Percentiles rank a stretch among this genome's conserved stretches.
Conservation (phyloP, 2,888 invertebrate species). For the Pimpla rufipes region DNA sequence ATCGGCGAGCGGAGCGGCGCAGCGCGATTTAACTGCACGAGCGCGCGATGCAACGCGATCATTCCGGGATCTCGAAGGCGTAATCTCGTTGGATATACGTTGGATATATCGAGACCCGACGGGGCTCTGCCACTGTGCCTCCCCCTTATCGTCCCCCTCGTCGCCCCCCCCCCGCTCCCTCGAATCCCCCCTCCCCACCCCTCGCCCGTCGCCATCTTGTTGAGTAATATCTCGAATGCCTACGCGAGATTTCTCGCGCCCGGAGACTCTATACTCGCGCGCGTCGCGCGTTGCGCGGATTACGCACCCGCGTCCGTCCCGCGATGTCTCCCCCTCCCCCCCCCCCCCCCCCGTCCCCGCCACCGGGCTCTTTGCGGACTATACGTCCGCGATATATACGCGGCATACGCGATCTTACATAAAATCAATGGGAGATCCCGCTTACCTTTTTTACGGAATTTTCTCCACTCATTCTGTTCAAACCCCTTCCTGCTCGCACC, state of each 20-base stretch:
- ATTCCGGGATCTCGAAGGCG: constrained; percentile 54
- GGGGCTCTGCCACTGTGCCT: constrained; percentile 28
- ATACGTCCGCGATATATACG: constrained; percentile 6
- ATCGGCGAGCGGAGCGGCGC: constrained; percentile 37
- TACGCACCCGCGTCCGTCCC: constrained; percentile 26
- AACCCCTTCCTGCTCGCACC: neutral
- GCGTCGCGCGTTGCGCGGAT: constrained; percentile 27
- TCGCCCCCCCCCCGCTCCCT: no score
- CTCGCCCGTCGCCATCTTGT: constrained; percentile 38
- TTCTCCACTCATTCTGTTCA: constrained; percentile 11
- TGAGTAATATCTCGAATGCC: constrained; percentile 56
- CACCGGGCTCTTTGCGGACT: neutral
- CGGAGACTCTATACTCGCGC: constrained; percentile 27
- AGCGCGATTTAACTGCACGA: constrained; percentile 36
- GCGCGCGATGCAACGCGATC: constrained; percentile 32
- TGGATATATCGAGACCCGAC: constrained; percentile 16
- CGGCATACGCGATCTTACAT: constrained; percentile 50
- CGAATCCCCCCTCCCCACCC: constrained; percentile 1
- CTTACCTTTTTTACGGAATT: constrained; percentile 18
- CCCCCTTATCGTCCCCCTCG: neutral
- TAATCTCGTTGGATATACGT: constrained; percentile 49
- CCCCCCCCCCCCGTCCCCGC: no score
- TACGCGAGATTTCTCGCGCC: constrained; percentile 54
- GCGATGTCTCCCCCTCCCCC: constrained; percentile 16
- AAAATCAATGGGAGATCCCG: constrained; percentile 44